Percentiles rank a stretch among this genome's conserved stretches.
phyloP scores from a whole-genome alignment of 2,113 vertebrate genomes.

The Eptesicus fuscus region DNA sequence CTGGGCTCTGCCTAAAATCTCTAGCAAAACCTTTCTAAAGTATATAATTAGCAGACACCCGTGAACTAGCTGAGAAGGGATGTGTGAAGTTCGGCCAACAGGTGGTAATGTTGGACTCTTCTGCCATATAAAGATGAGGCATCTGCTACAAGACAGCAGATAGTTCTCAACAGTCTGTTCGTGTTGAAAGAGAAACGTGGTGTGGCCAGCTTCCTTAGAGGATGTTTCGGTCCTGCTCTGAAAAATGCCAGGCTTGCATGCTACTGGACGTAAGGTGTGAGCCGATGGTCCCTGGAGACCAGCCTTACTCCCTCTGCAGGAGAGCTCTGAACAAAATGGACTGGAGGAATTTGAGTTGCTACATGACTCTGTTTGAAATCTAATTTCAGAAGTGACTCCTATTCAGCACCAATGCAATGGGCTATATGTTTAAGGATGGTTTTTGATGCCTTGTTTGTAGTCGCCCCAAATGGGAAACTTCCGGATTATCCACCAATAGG shows the following conservation, averaged over 20 bases:
- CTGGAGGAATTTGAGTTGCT: neutral
- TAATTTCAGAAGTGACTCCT: neutral
- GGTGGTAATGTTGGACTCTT: neutral
- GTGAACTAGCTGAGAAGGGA: neutral
- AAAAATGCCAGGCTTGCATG: neutral
- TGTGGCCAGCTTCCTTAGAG: neutral
- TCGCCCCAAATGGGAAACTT: neutral
- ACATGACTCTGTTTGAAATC: neutral
- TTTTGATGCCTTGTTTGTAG: neutral
- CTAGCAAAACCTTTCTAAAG: neutral
- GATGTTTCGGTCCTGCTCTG: neutral
- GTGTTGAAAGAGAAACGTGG: neutral
- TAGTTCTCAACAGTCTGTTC: neutral
- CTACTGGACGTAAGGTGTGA: neutral
- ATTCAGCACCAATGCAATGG: neutral
- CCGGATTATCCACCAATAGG: neutral
- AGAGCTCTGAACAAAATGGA: neutral
- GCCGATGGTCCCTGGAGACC: neutral
- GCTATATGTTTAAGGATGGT: neutral
- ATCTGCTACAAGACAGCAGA: neutral
- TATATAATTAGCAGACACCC: neutral
- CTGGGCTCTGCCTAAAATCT: neutral
- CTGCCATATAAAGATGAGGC: neutral
- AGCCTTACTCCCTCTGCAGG: neutral
- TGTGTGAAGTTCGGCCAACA: neutral